These are phyloP conservation scores for Dasyurus viverrinus DNA, from an alignment of 2,113 vertebrate genomes.

Conservation along the genomic window DNA sequence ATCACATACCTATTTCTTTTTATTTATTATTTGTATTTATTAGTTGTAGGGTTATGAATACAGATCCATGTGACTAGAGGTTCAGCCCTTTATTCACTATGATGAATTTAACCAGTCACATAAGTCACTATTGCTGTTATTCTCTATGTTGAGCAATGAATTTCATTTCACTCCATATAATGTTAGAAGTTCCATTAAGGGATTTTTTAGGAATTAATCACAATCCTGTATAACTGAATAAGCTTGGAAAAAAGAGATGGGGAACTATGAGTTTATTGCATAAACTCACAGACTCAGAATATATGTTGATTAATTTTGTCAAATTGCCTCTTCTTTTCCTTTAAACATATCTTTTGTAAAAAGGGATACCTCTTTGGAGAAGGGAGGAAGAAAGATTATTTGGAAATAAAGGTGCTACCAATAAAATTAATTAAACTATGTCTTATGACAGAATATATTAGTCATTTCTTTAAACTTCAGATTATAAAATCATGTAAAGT, in stretches of 20 bases:
- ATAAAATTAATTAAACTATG: not conserved
- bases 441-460: not conserved
- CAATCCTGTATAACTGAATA: not conserved
- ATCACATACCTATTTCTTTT: not conserved
- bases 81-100: not conserved
- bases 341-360: not conserved
- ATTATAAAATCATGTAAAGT: not conserved
- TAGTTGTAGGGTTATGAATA: not conserved
- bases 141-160: not conserved
- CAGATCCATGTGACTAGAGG: not conserved
- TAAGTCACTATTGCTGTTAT: not conserved
- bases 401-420: not conserved
- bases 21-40: too few relatives aligned
- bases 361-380: not conserved
- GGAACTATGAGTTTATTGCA: not conserved
- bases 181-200: too few relatives aligned
- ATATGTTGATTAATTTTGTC: not conserved
- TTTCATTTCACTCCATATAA: not conserved
- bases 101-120: not conserved
- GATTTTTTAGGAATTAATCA: not conserved
- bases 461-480: constrained; percentile 1
- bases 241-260: not conserved
- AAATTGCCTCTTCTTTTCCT: not conserved
- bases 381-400: not conserved
- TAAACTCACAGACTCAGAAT: not conserved